Percentiles rank a stretch among this genome's conserved stretches.
Conservation (phyloP, 1,140 invertebrate genomes). For the honey bee (Apis mellifera) region Amel_HAv3.1 CM009938.2:12135501-12136000, state of each 20-base stretch:
- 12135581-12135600: too few relatives aligned
- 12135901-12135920: too few relatives aligned
- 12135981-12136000: conserved; percentile 1
- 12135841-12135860: conserved; percentile 53
- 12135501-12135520: too few relatives aligned
- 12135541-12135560: too few relatives aligned
- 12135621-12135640: too few relatives aligned
- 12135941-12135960: conserved; percentile 7
- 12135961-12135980: too few relatives aligned
- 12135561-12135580: too few relatives aligned
- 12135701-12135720: neutral
- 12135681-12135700: too few relatives aligned
- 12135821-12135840: conserved; percentile 72
- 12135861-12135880: conserved; percentile 59
- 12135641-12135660: too few relatives aligned
- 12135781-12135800: conserved; percentile 82
- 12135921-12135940: neutral
- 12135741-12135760: conserved; percentile 61
- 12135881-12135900: conserved; percentile 57
- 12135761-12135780: conserved; percentile 84
- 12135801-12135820: conserved; percentile 81
- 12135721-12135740: conserved; percentile 7
- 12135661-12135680: too few relatives aligned
- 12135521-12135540: too few relatives aligned
- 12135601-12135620: too few relatives aligned